Conservation (phyloP, 2,113 vertebrate genomes). For the Crocuta crocuta region DNA sequence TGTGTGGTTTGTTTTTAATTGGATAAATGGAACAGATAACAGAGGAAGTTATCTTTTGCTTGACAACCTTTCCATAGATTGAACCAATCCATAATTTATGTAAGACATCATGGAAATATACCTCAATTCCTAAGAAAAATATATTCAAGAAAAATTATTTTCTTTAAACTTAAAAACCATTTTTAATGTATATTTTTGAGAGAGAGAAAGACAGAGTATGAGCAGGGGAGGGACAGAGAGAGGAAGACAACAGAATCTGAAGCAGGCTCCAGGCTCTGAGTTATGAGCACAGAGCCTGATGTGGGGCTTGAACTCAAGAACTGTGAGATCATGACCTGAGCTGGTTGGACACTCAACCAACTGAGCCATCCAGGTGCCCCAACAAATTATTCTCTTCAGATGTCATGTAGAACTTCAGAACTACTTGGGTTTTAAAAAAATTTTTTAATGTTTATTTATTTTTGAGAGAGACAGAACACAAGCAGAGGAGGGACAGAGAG, state of each 20-base stretch:
- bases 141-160: slow-evolving; percentile 30
- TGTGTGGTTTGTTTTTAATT: neutral
- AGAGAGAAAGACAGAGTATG: too few species aligned
- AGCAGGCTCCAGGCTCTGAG: too few species aligned
- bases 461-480: neutral
- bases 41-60: slow-evolving; percentile 31
- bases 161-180: neutral
- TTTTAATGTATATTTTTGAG: too few species aligned
- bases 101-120: neutral
- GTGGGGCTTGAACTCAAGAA: too few species aligned
- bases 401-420: slow-evolving; percentile 32
- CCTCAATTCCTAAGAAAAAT: neutral
- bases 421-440: neutral
- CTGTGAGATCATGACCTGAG: too few species aligned
- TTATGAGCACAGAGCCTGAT: too few species aligned
- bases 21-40: slow-evolving; percentile 25
- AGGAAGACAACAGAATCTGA: too few species aligned
- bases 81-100: neutral
- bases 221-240: too few species aligned
- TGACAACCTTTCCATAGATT: neutral
- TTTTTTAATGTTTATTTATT: neutral
- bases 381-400: slow-evolving; percentile 15
- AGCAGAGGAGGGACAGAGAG: neutral
- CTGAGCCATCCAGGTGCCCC: too few species aligned
- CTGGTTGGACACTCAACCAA: too few species aligned